Percentiles rank a stretch among this genome's conserved stretches.
Conservation (phyloP, 2,888 invertebrate genomes). For the Bombylius major region DNA sequence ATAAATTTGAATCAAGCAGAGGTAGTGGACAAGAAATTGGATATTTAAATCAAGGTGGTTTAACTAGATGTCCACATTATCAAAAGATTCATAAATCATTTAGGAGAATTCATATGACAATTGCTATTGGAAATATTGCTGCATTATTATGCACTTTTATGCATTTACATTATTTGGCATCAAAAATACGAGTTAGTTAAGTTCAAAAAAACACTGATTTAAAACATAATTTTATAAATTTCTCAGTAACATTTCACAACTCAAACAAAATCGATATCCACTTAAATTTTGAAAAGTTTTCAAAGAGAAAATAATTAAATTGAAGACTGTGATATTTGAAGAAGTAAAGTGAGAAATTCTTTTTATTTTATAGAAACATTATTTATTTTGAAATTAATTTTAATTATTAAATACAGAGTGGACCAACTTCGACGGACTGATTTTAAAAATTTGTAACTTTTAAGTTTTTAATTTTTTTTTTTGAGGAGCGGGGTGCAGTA, state of each 20-base stretch:
- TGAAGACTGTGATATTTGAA: not conserved
- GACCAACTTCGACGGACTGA: too few relatives aligned
- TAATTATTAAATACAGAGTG: too few relatives aligned
- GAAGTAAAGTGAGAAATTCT: not conserved
- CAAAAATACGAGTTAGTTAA: slow-evolving; percentile 33
- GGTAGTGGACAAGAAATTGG: slow-evolving; percentile 73
- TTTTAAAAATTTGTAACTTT: too few relatives aligned
- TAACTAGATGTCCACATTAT: slow-evolving; percentile 69
- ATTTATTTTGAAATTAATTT: too few relatives aligned
- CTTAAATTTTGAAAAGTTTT: too few relatives aligned
- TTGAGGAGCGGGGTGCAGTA: too few relatives aligned
- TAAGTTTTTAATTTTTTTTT: too few relatives aligned
- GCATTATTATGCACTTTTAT: slow-evolving; percentile 53
- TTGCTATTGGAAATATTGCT: slow-evolving; percentile 69
- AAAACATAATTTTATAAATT: not conserved
- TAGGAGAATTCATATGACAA: slow-evolving; percentile 60
- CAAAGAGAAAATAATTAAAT: not conserved
- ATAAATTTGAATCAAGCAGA: slow-evolving; percentile 57
- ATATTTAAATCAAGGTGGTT: slow-evolving; percentile 52
- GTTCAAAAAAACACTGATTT: not conserved
- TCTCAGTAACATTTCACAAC: too few relatives aligned
- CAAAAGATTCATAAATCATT: slow-evolving; percentile 60
- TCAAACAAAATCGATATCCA: too few relatives aligned
- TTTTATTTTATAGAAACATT: too few relatives aligned
- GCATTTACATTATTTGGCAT: slow-evolving; percentile 52